Base-by-base conservation (phyloP, 2,113 vertebrate genomes). In the Pipa parva region DNA sequence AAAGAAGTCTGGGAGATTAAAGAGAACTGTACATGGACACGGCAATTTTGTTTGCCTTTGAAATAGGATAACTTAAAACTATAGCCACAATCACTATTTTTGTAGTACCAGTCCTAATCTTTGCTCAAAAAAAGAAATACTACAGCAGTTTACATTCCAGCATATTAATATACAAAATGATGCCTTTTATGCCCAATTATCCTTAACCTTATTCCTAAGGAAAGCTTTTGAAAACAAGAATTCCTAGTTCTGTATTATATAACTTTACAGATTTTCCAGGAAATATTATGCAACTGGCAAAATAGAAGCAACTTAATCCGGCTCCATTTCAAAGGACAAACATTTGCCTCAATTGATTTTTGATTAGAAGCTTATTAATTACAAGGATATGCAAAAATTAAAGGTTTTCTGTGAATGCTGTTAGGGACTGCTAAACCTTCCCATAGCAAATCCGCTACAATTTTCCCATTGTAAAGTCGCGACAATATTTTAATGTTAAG, bases 1-100 rank as follows among this genome's bases (percentile, higher is more conserved):
- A 59, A 33, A 65, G 3, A 72, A 62, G 25, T 70, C n/a, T 31
- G 61, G 1, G 3, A 63, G 72, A 61, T 36, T 76, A n/a, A 52
- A 71, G 7, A 63, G 64, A 25, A 9, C 59, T 63, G 26, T 58
- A 63, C 33, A 27, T 51, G 55, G 60, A 58, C 63, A 63, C 21
- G 62, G 59, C 31, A 20, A 52, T 59, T 25, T 26, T 61, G 71
- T 55, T 62, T 68, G 42, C 51, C 58, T 64, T 27, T 69, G 65
- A 69, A 69, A 69, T 45, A 60, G 29, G 48, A 69, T 69, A 37
- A 18, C 57, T 42, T 18, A 26, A 31, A 60, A 68, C 60, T 20
- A 27, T 36, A 26, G 24, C 17, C 48, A 21, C 45, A 69, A 69
- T 69, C 56, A 59, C 37, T 21, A 20, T 36, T 52, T 69, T 25